These are phyloP conservation scores for Vanessa cardui DNA, from an alignment of 2,888 invertebrate genomes.

Conservation along the genomic window DNA sequence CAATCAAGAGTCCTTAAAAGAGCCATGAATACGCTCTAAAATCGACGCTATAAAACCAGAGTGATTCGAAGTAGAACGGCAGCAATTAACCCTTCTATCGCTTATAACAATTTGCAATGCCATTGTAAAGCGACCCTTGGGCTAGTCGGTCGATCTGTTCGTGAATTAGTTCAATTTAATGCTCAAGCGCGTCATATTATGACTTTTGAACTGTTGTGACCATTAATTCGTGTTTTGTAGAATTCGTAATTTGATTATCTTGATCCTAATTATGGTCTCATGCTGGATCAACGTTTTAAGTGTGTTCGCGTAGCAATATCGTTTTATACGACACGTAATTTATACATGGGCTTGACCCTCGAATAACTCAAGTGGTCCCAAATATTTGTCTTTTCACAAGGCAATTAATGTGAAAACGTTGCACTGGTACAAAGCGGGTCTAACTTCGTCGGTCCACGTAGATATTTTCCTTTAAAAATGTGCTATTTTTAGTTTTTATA, in stretches of 20 bases:
- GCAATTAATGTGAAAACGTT: too few relatives aligned
- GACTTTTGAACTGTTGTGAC: conserved; percentile 52
- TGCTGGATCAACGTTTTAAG: too few relatives aligned
- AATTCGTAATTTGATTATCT: background rate
- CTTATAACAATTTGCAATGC: conserved; percentile 51
- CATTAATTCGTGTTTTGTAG: conserved; percentile 24
- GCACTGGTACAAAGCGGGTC: too few relatives aligned
- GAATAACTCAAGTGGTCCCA: too few relatives aligned
- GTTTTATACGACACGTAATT: too few relatives aligned
- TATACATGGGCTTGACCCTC: too few relatives aligned
- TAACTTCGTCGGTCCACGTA: too few relatives aligned
- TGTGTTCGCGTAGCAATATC: too few relatives aligned
- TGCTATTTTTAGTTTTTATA: too few relatives aligned
- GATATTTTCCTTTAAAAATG: too few relatives aligned
- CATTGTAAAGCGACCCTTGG: conserved; percentile 54
- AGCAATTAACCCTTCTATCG: conserved; percentile 55
- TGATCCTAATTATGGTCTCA: too few relatives aligned
- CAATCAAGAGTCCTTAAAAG: conserved; percentile 21
- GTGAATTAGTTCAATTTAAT: conserved; percentile 68
- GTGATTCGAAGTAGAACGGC: conserved; percentile 53
- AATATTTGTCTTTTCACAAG: too few relatives aligned
- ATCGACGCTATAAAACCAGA: conserved; percentile 36
- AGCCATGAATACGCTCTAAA: conserved; percentile 28
- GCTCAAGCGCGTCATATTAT: conserved; percentile 57
- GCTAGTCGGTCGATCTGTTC: conserved; percentile 62